phyloP scores from a whole-genome alignment of 1,140 invertebrate species.

The Atta cephalotes region DNA sequence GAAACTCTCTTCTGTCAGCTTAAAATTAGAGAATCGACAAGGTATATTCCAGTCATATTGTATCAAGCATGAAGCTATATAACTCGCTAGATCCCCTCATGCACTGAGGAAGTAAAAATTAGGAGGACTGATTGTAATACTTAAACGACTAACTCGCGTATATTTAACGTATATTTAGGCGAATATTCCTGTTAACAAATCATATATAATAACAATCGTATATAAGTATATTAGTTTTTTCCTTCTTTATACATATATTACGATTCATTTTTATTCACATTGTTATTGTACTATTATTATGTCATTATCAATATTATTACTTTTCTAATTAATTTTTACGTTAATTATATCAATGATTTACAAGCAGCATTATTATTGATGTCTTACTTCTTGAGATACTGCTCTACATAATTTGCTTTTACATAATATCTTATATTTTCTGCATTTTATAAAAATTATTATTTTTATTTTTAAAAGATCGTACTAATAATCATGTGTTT shows the following conservation, averaged over 20 bases:
- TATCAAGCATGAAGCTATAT: constrained; percentile 42
- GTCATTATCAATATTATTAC: neutral
- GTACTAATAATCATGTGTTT: neutral
- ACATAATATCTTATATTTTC: neutral
- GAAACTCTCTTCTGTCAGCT: constrained; percentile 8
- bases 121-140: constrained; percentile 74
- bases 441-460: neutral
- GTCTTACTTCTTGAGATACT: neutral
- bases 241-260: neutral
- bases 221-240: neutral
- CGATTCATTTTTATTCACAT: neutral
- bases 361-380: neutral
- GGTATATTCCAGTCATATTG: constrained; percentile 60
- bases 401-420: neutral
- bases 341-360: neutral
- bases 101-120: constrained; percentile 75
- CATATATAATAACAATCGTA: neutral
- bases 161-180: neutral
- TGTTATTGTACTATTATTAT: neutral
- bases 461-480: neutral
- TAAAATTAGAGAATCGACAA: constrained; percentile 66
- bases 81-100: constrained; percentile 47
- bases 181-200: constrained; percentile 17
- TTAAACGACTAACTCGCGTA: constrained; percentile 37
- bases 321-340: neutral